Percentiles rank a stretch among this genome's conserved stretches.
Evolutionary conservation across 23 tunicate species (phyloP).

Genomic region (Oikopleura dioica): DNA sequence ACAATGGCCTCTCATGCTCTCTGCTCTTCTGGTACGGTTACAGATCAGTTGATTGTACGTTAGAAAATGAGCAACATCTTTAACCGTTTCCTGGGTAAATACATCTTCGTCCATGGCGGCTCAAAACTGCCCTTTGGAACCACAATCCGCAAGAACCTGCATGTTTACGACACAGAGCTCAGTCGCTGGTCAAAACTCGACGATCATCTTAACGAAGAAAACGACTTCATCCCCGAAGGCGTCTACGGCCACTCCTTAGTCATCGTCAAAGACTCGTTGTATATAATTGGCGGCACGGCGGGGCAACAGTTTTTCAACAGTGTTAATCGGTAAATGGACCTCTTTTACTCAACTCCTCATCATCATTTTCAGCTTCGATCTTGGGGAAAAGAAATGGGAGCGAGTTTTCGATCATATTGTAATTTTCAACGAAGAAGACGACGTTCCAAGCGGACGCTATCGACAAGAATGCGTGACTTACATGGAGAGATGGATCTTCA

Average conservation of each 20-base stretch:
- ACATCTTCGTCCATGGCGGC: background rate
- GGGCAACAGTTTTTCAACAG: background rate
- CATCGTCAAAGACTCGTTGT: background rate
- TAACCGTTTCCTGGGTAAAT: no score
- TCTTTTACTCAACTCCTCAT: no score
- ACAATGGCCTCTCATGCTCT: background rate
- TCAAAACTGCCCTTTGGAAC: constrained; percentile 11
- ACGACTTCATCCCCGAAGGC: background rate
- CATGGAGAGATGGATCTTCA: no score
- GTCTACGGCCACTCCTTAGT: background rate
- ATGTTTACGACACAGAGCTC: background rate
- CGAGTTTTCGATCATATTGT: no score
- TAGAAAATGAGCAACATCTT: no score
- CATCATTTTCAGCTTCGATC: no score
- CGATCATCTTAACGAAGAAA: background rate
- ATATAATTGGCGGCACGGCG: constrained; percentile 1
- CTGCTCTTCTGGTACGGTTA: background rate
- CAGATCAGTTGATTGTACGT: no score
- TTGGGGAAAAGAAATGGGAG: no score
- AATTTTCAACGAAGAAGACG: no score
- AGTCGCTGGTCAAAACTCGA: background rate
- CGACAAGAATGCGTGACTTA: no score
- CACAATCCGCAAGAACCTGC: background rate
- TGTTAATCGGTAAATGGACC: no score
- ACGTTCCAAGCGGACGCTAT: no score